Evolutionary conservation across 2,888 invertebrate genomes (phyloP), one percentile per base, ranked within the genome.

Genomic region (Cancer borealis): DNA sequence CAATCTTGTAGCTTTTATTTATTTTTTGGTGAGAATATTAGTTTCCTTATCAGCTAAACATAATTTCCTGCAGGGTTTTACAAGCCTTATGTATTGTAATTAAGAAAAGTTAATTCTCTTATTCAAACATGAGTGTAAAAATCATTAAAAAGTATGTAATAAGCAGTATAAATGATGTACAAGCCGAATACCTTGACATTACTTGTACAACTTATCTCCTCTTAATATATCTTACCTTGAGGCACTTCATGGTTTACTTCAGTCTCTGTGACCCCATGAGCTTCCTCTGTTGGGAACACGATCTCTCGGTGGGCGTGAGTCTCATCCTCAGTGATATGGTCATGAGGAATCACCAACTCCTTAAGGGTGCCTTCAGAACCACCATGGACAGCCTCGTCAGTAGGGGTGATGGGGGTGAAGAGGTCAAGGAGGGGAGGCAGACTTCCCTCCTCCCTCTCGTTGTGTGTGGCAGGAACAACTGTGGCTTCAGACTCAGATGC

Each of bases 341-440:
- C 87, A 12, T 87, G 54, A 39, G 92, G 92, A 39, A 92, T 30
- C 17, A 87, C 21, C 54, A 92, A 12, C n/a, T 92, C 92, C 46
- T 88, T 54, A n/a, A 88, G 66, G 46, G 87, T 66, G 17, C 66
- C 66, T 26, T 88, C 92, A 66, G 60, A 26, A 0, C 30, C 39
- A 10, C 39, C n/a, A 8, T n/a, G 87, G 17, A 45, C 39, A 6
- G 88, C 17, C 12, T 21, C 45, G 14, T 92, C 92, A 30, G 39
- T 54, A 10, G 47, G 79, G 47, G 60, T 60, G n/a, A 26, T 60
- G 45, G 46, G 47, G 49, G 73, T 73, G 3, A 93, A 49, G 66
- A 66, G 39, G 17, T 73, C 89, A 17, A 93, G 49, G 73, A 93
- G 93, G 79, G 93, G 93, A 4, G 93, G 90, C 21, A 93, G 73